Conservation (phyloP, 2,113 vertebrate genomes). For the Monarcha castaneiventris region DNA sequence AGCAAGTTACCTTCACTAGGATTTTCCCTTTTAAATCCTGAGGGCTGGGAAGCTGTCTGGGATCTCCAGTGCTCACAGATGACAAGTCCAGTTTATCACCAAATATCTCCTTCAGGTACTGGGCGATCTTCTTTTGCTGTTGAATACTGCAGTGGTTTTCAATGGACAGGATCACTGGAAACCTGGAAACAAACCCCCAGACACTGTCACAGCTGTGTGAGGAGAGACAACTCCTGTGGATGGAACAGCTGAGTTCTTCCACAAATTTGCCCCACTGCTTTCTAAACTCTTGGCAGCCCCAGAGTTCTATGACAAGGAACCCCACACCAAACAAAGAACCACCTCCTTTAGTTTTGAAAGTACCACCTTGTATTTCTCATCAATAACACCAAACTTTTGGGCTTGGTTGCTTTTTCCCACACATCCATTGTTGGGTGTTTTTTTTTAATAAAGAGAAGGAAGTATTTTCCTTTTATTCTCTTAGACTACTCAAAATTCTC, state of each 20-base stretch:
- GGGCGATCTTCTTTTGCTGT: constrained; percentile 95
- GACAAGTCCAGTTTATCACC: constrained; percentile 89
- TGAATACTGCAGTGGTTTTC: constrained; percentile 96
- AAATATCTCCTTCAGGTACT: constrained; percentile 90
- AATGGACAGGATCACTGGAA: constrained; percentile 91
- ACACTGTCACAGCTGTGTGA: neutral
- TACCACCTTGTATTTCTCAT: neutral
- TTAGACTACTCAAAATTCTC: neutral
- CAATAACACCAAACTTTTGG: neutral
- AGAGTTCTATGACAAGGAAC: neutral
- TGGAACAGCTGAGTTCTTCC: neutral
- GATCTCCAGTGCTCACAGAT: constrained; percentile 76
- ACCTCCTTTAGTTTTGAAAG: neutral
- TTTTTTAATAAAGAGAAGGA: neutral
- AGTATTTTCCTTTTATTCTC: neutral
- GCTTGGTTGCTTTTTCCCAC: neutral
- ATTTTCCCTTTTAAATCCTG: constrained; percentile 91
- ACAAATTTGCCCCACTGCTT: neutral
- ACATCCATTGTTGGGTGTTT: neutral
- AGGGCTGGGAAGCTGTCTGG: constrained; percentile 88
- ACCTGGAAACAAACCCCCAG: constrained; percentile 71
- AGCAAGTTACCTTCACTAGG: constrained; percentile 87
- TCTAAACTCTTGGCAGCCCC: neutral
- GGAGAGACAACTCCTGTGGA: neutral
- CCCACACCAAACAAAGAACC: neutral